These are phyloP conservation scores for Poeciliopsis infans DNA, from an alignment of 2,797 vertebrate species.

Conservation along the genomic window DNA sequence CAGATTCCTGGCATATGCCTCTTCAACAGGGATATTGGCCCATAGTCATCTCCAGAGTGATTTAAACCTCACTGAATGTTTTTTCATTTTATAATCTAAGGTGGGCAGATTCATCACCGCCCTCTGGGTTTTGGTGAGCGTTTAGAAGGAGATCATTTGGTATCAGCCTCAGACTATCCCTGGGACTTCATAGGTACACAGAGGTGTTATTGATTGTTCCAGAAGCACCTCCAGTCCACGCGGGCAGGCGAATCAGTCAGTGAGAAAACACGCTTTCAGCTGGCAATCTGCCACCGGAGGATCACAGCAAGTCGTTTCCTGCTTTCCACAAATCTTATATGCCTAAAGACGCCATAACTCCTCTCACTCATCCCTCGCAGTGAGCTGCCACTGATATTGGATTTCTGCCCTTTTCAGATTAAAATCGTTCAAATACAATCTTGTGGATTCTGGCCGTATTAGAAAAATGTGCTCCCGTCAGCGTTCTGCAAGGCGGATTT, in stretches of 20 bases:
- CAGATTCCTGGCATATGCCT: not conserved
- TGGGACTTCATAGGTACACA: slow-evolving; percentile 22
- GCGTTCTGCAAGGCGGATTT: slow-evolving; percentile 71
- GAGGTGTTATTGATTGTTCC: slow-evolving; percentile 49
- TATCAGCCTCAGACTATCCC: slow-evolving; percentile 24
- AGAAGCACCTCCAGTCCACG: slow-evolving; percentile 25
- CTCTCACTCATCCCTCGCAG: slow-evolving; percentile 46
- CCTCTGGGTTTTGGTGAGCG: slow-evolving; percentile 27
- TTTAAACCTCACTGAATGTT: slow-evolving; percentile 34
- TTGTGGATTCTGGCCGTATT: slow-evolving; percentile 73
- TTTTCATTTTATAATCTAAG: slow-evolving; percentile 48
- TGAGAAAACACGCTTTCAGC: slow-evolving; percentile 44
- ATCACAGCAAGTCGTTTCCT: slow-evolving; percentile 58
- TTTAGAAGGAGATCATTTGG: slow-evolving; percentile 42
- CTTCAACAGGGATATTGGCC: not conserved
- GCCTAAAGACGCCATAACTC: slow-evolving; percentile 49
- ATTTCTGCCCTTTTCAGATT: slow-evolving; percentile 78
- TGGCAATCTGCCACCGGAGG: slow-evolving; percentile 36
- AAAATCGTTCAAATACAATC: slow-evolving; percentile 77
- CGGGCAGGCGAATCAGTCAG: slow-evolving; percentile 46
- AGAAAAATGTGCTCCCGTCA: slow-evolving; percentile 76
- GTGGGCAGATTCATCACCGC: slow-evolving; percentile 19
- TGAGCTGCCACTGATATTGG: slow-evolving; percentile 70
- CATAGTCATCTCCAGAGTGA: slow-evolving; percentile 27
- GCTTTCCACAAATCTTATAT: slow-evolving; percentile 59